Percentiles rank a stretch among this genome's conserved stretches.
phyloP scores from a whole-genome alignment of 2,113 vertebrate genomes.

The Ictalurus punctatus region DNA sequence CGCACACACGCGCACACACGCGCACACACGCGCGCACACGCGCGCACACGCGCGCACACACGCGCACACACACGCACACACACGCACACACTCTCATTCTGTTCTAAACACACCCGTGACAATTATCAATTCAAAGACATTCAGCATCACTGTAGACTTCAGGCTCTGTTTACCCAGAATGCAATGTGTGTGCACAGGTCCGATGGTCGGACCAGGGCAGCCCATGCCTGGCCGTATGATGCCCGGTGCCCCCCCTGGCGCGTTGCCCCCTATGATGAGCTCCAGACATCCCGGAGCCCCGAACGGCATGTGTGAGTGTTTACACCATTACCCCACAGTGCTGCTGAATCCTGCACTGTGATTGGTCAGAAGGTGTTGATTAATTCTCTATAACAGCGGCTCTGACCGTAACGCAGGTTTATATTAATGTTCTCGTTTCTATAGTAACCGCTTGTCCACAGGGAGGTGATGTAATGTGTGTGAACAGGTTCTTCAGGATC shows the following conservation, averaged over 20 bases:
- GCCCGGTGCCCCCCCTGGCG: conserved; percentile 66
- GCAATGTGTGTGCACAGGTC: conserved; percentile 70
- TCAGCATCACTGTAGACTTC: neutral
- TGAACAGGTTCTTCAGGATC: neutral
- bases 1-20: neutral
- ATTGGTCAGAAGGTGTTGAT: neutral
- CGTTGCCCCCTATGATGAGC: conserved; percentile 82
- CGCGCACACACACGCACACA: neutral
- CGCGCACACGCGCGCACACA: too few species aligned
- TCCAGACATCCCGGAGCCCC: conserved; percentile 84
- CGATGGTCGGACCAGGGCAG: conserved; percentile 81
- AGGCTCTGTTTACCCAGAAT: neutral
- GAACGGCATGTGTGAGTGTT: conserved; percentile 92
- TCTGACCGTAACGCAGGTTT: neutral
- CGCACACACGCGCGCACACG: too few species aligned
- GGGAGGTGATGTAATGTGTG: neutral
- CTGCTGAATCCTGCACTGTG: neutral
- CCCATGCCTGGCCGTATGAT: conserved; percentile 80
- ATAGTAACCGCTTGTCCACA: neutral
- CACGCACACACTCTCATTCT: neutral
- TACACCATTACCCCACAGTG: neutral
- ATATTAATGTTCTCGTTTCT: neutral
- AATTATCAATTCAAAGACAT: neutral
- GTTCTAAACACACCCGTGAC: neutral
- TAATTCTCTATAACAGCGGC: neutral